Evolutionary conservation across 2,888 invertebrate genomes (phyloP), one percentile per base, ranked within the genome.

Genomic region (Tanypteryx hageni): DNA sequence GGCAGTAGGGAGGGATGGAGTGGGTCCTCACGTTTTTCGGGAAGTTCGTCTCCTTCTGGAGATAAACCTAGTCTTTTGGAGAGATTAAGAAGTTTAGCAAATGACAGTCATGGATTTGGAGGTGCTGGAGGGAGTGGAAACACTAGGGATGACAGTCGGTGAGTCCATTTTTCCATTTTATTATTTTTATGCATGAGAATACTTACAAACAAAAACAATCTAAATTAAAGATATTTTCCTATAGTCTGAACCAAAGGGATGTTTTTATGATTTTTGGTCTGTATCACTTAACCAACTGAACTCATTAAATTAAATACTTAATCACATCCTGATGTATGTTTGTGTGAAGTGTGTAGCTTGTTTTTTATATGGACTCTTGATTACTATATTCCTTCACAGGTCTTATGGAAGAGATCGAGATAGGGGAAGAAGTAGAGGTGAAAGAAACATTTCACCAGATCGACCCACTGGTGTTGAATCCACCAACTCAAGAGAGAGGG

Each of bases 131-230:
- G 92, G 68, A 61, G 86, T n/a, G 94, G 93, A 64, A 93, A 93
- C 14, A 93, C 93, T 93, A 95, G 0, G 94, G 95, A 0, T 93
- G 92, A 95, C 96, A 94, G 95, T 95, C 93, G 95, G 95, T 94
- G 95, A 92, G 92, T 89, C 76, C 27, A 85, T n/a, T 14, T 61
- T 31, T 14, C 61, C 8, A 22, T 7, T n/a, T n/a, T 76, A 76
- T 76, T 22, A n/a, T n/a, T 64, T 64, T 18, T 64, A 64, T 18
- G 5, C 64, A 10, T n/a, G n/a, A n/a, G 5, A 44, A 44, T 44
- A 44, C 44, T 44, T 44, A 5, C 1, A 44, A 44, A 3, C 3
- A 44, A 44, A 44, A 44, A 44, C 44, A 44, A 44, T 44, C 44
- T 44, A 1, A 5, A 44, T 1, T 44, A 1, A 44, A 44, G 44